Conservation (phyloP, 1,140 invertebrate species). For the Anastrepha obliqua region DNA sequence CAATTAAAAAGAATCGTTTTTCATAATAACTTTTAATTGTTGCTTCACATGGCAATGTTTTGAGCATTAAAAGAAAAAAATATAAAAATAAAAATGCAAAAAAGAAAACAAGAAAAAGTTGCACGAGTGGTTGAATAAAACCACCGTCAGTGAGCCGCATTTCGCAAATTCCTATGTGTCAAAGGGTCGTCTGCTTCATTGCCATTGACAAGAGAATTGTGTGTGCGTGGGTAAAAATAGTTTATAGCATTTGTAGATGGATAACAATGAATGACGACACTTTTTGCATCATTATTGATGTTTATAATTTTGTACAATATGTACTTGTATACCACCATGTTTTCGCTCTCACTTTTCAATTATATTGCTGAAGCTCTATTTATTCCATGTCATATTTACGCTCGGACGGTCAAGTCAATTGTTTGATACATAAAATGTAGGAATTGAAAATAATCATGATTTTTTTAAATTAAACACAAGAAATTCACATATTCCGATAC, state of each 20-base stretch:
- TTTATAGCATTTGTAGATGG: not conserved
- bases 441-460: too few relatives aligned
- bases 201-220: not conserved
- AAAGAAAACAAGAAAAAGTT: not conserved
- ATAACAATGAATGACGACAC: not conserved
- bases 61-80: slow-evolving; percentile 14
- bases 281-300: too few relatives aligned
- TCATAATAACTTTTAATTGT: slow-evolving; percentile 47
- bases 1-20: slow-evolving; percentile 30
- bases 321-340: not conserved
- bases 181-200: slow-evolving; percentile 12
- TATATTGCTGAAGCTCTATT: not conserved
- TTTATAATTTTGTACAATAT: too few relatives aligned
- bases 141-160: not conserved
- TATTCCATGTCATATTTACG: too few relatives aligned
- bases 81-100: not conserved
- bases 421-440: too few relatives aligned
- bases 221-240: not conserved
- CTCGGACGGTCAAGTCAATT: too few relatives aligned
- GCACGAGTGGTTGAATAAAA: not conserved
- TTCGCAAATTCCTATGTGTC: slow-evolving; percentile 7
- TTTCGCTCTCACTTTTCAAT: slow-evolving; percentile 20
- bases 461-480: too few relatives aligned
- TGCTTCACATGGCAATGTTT: slow-evolving; percentile 1
- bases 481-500: too few relatives aligned